phyloP scores from a whole-genome alignment of 2,113 vertebrate genomes.

The Sorex fumeus region DNA sequence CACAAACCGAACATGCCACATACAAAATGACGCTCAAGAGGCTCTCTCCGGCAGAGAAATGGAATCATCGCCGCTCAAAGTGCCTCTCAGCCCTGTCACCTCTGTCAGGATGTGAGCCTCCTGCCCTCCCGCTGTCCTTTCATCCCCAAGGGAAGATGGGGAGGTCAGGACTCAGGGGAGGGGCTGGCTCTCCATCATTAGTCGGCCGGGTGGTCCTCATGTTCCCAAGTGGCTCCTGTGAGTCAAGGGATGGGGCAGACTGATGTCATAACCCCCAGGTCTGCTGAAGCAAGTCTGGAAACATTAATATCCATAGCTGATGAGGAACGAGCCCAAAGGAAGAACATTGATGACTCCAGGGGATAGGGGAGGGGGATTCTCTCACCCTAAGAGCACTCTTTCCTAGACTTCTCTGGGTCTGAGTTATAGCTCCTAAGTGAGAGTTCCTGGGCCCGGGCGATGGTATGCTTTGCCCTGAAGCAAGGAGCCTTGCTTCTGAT shows the following conservation, averaged over 20 bases:
- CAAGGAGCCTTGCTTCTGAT: too few species aligned
- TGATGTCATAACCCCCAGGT: background rate
- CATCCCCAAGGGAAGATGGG: too few species aligned
- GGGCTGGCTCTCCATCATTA: too few species aligned
- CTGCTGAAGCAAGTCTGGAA: background rate
- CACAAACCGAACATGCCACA: conserved; percentile 59
- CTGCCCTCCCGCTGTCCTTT: background rate
- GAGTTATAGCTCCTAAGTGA: background rate
- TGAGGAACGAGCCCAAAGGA: background rate
- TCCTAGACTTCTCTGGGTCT: background rate
- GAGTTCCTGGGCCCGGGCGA: too few species aligned
- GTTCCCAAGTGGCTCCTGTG: background rate
- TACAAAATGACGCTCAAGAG: conserved; percentile 53
- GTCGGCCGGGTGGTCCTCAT: background rate
- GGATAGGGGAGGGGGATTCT: background rate
- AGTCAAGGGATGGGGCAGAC: background rate
- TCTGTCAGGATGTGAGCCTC: background rate
- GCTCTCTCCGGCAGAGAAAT: background rate
- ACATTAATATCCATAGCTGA: background rate
- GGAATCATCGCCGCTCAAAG: conserved; percentile 33
- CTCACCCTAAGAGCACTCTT: background rate
- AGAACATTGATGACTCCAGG: background rate
- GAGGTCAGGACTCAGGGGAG: background rate
- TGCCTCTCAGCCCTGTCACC: background rate
- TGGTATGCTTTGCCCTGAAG: too few species aligned